Conservation (phyloP, 2,113 vertebrate genomes). For the Porphyrio hochstetteri region DNA sequence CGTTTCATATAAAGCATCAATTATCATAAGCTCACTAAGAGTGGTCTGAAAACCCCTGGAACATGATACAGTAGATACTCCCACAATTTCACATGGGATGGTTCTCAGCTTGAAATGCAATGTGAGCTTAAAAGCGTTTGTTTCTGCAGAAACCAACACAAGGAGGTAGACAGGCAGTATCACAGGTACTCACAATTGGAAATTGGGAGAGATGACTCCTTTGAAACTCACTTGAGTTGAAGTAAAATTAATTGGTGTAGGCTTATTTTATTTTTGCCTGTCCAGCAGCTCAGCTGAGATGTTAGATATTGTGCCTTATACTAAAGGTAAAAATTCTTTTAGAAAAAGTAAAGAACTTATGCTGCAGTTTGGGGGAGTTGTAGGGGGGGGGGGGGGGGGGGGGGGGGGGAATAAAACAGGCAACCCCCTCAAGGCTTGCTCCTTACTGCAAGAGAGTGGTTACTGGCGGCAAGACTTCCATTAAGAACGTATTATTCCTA, state of each 20-base stretch:
- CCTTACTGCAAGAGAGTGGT: background rate
- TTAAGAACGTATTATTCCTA: background rate
- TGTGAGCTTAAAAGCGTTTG: background rate
- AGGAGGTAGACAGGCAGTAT: background rate
- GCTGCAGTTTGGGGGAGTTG: background rate
- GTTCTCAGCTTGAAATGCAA: background rate
- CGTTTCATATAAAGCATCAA: background rate
- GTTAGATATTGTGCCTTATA: background rate
- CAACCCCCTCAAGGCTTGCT: background rate
- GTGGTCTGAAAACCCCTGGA: background rate
- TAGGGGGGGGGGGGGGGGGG: background rate
- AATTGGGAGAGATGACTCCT: background rate
- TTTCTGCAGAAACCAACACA: background rate
- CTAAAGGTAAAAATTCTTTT: background rate
- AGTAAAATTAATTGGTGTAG: background rate
- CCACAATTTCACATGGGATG: background rate
- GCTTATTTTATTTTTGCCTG: background rate
- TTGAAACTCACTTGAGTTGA: background rate
- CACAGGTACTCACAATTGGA: background rate
- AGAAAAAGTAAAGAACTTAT: background rate
- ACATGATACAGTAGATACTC: background rate
- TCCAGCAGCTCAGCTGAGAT: background rate
- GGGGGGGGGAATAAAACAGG: background rate
- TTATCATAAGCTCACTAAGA: background rate
- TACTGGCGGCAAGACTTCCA: constrained; percentile 14